phyloP scores from a whole-genome alignment of 2,888 invertebrate genomes.

The Archips crataeganus region DNA sequence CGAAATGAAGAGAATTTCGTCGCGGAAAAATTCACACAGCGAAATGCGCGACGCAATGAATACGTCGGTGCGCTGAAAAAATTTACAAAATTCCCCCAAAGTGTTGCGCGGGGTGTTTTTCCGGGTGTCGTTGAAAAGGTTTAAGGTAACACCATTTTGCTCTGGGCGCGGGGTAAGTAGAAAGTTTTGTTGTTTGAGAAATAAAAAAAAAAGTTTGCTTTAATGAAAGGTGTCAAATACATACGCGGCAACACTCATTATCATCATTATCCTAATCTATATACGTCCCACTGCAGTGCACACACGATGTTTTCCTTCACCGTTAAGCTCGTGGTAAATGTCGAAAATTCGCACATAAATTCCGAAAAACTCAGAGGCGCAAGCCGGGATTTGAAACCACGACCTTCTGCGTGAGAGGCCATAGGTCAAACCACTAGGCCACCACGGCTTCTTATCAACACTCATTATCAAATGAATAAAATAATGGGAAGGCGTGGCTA shows the following conservation, averaged over 20 bases:
- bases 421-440: too few relatives aligned
- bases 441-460: too few relatives aligned
- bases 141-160: slow-evolving; percentile 25
- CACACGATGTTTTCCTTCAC: too few relatives aligned
- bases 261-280: too few relatives aligned
- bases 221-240: background rate
- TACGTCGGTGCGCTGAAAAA: slow-evolving; percentile 26
- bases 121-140: slow-evolving; percentile 28
- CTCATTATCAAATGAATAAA: too few relatives aligned
- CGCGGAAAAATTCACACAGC: slow-evolving; percentile 24
- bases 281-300: too few relatives aligned
- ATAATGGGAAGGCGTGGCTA: too few relatives aligned
- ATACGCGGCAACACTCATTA: background rate
- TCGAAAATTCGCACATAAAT: too few relatives aligned
- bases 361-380: too few relatives aligned
- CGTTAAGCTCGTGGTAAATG: too few relatives aligned
- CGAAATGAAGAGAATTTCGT: slow-evolving; percentile 20
- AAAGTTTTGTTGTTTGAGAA: background rate
- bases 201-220: background rate
- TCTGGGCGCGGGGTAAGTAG: background rate
- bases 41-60: slow-evolving; percentile 26
- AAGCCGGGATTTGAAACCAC: too few relatives aligned
- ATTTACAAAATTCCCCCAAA: slow-evolving; percentile 20
- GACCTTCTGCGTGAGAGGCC: too few relatives aligned
- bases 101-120: slow-evolving; percentile 18